Base-by-base conservation (phyloP, 1,140 invertebrate genomes). In the Drosophila micromelanica region DNA sequence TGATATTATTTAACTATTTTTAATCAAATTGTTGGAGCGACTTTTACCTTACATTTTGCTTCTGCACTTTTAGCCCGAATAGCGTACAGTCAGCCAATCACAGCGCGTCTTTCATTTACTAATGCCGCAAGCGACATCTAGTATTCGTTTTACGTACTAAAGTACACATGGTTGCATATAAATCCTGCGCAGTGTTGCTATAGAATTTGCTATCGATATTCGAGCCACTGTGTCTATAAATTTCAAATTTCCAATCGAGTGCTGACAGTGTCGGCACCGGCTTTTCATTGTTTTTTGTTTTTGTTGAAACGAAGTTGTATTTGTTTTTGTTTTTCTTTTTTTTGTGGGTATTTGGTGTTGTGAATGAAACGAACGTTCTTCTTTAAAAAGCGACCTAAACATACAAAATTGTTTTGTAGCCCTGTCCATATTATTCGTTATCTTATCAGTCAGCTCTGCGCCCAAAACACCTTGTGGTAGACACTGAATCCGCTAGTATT, bases 11-110 rank as follows among this genome's bases (percentile, higher is more conserved):
- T 75, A 89, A 90, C 84, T 73, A 74, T 52, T 79, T 75, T 84
- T 76, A 59, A 69, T 55, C 73, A 67, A 77, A 72, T 75, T 78
- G 64, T 60, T 71, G 79, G 79, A 80, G 78, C 72, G 48, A 76
- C 76, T 78, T 80, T 90, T 89, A 84, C 84, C 84, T 89, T 90
- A 89, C 76, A 89, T 80, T 78, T 81, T 76, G 78, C 43, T 80
- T 76, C 63, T 65, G 62, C 75, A 69, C 74, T 71, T 73, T 68
- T 52, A 71, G 73, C 76, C 69, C 64, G 71, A 78, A 65, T 69
- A 73, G 71, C 75, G 84, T 89, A 89, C 84, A 84, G 82, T 85
- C 77, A 37, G 55, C 89, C 89, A 90, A 90, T 90, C 89, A 80
- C 77, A 90, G 75, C 48, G 27, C 40, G 9, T 59, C 67, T 90